Conservation (phyloP, 2,888 invertebrate genomes). For the Tiphia femorata region DNA sequence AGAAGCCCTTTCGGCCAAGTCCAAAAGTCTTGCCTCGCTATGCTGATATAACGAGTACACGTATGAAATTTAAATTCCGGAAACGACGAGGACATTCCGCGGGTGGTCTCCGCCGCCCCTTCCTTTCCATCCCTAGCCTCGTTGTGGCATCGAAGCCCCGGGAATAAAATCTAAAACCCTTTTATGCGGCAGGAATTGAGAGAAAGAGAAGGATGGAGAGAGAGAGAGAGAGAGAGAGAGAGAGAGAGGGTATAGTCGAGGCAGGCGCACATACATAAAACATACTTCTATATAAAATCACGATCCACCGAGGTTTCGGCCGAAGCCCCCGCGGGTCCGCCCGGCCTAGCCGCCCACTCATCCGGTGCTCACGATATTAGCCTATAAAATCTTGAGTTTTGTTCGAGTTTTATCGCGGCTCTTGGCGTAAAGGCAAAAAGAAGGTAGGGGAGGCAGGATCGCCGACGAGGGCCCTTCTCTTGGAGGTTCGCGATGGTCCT, state of each 20-base stretch:
- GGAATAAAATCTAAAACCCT: constrained; percentile 55
- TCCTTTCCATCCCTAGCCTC: constrained; percentile 7
- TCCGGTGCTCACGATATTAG: constrained; percentile 48
- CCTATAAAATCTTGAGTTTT: constrained; percentile 62
- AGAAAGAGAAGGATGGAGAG: constrained; percentile 38
- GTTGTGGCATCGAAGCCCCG: constrained; percentile 35
- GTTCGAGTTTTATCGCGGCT: constrained; percentile 50
- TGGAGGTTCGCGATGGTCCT: no score
- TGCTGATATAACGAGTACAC: no score
- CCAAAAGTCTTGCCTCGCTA: no score
- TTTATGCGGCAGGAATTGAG: constrained; percentile 49
- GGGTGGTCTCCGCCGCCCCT: no score
- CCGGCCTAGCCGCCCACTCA: constrained; percentile 28
- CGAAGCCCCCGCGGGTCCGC: no score
- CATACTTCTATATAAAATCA: constrained; percentile 57
- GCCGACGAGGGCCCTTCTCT: constrained; percentile 14
- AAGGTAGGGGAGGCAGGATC: constrained; percentile 2
- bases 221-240: no score
- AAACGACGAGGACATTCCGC: constrained; percentile 34
- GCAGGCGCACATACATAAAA: constrained; percentile 54
- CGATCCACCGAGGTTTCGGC: constrained; percentile 47
- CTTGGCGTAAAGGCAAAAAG: constrained; percentile 38
- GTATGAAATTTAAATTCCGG: constrained; percentile 51
- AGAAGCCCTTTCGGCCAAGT: no score
- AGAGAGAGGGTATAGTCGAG: constrained; percentile 20